Percentiles rank a stretch among this genome's conserved stretches.
These are phyloP conservation scores for Bostrychus sinensis DNA, from an alignment of 2,113 vertebrate genomes.

Conservation along the genomic window DNA sequence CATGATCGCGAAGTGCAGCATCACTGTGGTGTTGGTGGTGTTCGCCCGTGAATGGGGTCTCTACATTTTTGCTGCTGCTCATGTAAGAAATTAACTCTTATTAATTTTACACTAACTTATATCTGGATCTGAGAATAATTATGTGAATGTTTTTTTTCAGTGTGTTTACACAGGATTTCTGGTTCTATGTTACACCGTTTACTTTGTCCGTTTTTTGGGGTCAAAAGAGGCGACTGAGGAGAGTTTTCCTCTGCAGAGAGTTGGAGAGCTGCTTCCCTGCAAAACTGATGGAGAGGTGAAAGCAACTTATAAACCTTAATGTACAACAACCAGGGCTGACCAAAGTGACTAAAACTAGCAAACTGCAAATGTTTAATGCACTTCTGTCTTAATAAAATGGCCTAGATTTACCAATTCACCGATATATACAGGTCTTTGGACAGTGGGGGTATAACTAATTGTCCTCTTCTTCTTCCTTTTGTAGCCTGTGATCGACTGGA, in stretches of 20 bases:
- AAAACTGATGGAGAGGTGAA: conserved; percentile 79
- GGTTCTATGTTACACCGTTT: conserved; percentile 85
- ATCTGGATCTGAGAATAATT: background rate
- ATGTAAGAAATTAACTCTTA: conserved; percentile 77
- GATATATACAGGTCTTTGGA: background rate
- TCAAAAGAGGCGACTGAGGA: conserved; percentile 83
- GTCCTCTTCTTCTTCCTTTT: conserved; percentile 18
- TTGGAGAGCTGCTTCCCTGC: conserved; percentile 84
- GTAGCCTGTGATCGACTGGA: conserved; percentile 88
- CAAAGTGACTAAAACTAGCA: no score
- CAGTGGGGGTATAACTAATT: background rate
- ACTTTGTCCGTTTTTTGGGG: conserved; percentile 86
- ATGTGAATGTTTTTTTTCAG: conserved; percentile 62
- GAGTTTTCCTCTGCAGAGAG: conserved; percentile 82
- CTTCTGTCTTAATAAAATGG: no score
- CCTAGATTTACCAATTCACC: background rate
- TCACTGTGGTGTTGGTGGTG: conserved; percentile 86
- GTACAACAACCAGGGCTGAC: no score
- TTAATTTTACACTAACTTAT: background rate
- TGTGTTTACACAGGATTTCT: conserved; percentile 85
- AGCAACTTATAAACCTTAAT: no score
- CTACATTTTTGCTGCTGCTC: conserved; percentile 85
- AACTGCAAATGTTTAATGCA: no score
- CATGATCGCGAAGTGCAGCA: conserved; percentile 85
- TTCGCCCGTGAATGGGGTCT: conserved; percentile 88